Evolutionary conservation across 2,888 invertebrate genomes (phyloP).

Genomic region (Operophtera brumata): DNA sequence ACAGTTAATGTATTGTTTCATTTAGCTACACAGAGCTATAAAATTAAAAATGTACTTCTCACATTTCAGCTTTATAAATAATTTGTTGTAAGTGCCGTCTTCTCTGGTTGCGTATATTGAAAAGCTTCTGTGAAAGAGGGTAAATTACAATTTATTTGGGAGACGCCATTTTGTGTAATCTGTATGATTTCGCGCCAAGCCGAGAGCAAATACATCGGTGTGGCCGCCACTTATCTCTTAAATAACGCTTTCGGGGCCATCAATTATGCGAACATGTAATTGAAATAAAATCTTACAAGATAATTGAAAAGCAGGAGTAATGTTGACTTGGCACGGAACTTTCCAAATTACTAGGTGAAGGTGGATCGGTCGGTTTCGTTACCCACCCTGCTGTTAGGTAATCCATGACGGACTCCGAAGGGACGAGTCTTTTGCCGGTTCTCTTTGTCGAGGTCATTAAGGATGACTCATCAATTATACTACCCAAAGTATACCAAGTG

Average conservation of each 20-base stretch:
- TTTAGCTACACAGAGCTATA: constrained; percentile 14
- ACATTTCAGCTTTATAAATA: constrained; percentile 22
- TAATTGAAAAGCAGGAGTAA: constrained; percentile 50
- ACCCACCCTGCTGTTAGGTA: constrained; percentile 16
- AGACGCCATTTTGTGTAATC: constrained; percentile 40
- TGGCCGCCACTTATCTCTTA: constrained; percentile 32
- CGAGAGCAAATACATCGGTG: constrained; percentile 39
- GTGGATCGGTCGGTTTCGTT: constrained; percentile 36
- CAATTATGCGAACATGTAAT: constrained; percentile 54
- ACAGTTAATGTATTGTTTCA: constrained; percentile 1
- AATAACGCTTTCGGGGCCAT: constrained; percentile 46
- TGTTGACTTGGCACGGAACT: constrained; percentile 37
- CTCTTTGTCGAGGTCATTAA: not conserved
- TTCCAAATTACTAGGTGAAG: constrained; percentile 51
- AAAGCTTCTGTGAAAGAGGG: constrained; percentile 38
- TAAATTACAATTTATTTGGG: constrained; percentile 42
- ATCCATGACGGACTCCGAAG: constrained; percentile 1
- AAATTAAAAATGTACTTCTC: constrained; percentile 10
- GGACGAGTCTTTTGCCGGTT: not conserved
- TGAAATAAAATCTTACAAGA: constrained; percentile 51
- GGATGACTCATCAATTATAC: not conserved
- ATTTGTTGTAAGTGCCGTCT: constrained; percentile 1
- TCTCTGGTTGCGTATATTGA: constrained; percentile 1
- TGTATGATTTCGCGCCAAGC: constrained; percentile 44
- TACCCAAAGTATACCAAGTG: too few relatives aligned